Evolutionary conservation across 2,113 vertebrate species (phyloP), one percentile per base, ranked within the genome.

Genomic region (Desmodus rotundus): DNA sequence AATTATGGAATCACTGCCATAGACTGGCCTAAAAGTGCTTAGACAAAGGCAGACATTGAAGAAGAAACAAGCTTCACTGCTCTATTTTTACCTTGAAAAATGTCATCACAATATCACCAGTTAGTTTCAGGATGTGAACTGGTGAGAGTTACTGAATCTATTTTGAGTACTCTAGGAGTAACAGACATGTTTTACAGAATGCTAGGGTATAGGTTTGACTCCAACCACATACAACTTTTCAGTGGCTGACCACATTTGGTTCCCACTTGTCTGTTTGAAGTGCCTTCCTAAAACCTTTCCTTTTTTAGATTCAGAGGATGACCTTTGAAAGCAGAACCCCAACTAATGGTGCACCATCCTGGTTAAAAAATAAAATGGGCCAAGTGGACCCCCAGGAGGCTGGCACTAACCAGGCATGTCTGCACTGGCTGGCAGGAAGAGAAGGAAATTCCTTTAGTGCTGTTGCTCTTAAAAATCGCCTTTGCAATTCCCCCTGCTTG

Each of bases 51-150:
- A 65, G 28, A 63, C 2, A 22, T 22, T 47, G 36, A 93, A 14
- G 31, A 76, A 97, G 28, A 47, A 58, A 50, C 0, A 47, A 41
- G 31, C 36, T 54, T 84, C 26, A 38, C 24, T 26, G 19, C 31
- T 77, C 81, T 77, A n/a, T 41, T 47, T 93, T 85, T 28, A 84
- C 31, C 74, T 78, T 83, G 17, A 91, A 94, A 92, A 95, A 33
- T 65, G 47, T 82, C 24, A 50, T 81, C 50, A 38, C 9, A 41
- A 28, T 63, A 31, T 63, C 61, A 63, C 12, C 28, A 43, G 56
- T 85, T 63, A 80, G n/a, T 61, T 58, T 78, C 28, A 36, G 45
- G 28, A 19, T 50, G 15, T 43, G 84, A 77, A 72, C 68, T 33
- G 31, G 17, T 38, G 20, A 38, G 26, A 82, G 76, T 28, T 50